Conservation (phyloP, 2,888 invertebrate species). For the Catocala fraxini region DNA sequence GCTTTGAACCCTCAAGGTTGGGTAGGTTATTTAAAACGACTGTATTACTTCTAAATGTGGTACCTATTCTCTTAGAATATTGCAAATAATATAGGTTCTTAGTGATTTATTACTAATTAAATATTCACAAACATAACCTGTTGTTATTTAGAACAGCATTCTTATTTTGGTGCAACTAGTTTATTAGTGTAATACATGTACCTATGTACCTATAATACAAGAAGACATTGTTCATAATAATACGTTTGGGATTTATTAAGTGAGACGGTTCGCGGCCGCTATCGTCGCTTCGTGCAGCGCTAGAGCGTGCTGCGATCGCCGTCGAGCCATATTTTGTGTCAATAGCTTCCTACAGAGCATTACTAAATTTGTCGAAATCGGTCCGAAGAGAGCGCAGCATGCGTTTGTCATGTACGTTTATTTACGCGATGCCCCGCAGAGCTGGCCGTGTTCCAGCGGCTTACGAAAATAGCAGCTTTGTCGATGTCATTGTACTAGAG, state of each 20-base stretch:
- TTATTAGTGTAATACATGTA: too few relatives aligned
- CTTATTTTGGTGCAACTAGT: conserved; percentile 26
- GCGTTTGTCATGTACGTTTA: conserved; percentile 78
- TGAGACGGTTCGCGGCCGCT: neutral
- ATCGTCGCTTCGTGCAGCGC: neutral
- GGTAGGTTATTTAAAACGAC: conserved; percentile 70
- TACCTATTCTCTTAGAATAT: conserved; percentile 13
- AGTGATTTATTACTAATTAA: conserved; percentile 23
- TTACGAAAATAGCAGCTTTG: conserved; percentile 82
- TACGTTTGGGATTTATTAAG: too few relatives aligned
- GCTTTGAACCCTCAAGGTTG: conserved; percentile 84
- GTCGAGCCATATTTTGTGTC: conserved; percentile 50
- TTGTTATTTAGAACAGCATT: conserved; percentile 32
- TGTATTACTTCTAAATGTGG: conserved; percentile 35
- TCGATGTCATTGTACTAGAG: conserved; percentile 85
- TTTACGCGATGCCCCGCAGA: conserved; percentile 76
- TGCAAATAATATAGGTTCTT: conserved; percentile 5
- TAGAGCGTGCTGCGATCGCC: conserved; percentile 6
- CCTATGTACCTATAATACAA: too few relatives aligned
- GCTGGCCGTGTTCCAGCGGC: conserved; percentile 80
- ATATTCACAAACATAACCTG: conserved; percentile 22
- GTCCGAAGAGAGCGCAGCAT: conserved; percentile 65
- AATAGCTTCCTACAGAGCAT: conserved; percentile 59
- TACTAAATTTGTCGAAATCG: conserved; percentile 73
- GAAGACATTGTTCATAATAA: too few relatives aligned